Evolutionary conservation across 2,797 vertebrate genomes (phyloP), one percentile per base, ranked within the genome.

Genomic region (Florisuga fusca): DNA sequence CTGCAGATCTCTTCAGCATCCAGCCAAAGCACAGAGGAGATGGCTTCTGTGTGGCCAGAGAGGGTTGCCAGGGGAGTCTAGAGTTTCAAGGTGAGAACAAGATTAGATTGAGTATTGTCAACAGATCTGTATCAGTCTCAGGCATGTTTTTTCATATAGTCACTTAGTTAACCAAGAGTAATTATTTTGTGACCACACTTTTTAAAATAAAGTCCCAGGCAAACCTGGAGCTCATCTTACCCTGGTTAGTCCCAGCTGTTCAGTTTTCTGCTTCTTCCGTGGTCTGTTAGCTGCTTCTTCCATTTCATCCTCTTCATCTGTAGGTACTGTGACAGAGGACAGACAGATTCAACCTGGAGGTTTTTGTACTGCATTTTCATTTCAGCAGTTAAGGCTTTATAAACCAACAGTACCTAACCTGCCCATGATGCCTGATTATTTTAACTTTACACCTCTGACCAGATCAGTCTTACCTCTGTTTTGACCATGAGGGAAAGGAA

Each of bases 201-300:
- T 22, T 41, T 6, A 46, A 84, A 74, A 29, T 51, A 38, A 88
- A 91, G 34, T 58, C 23, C 34, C 36, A 38, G 45, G 20, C 62
- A 83, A 84, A 17, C 29, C 36, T 36, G 68, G 34, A 92, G 31
- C 50, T 90, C 71, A 46, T 82, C 97, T 97, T 97, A 99, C 99
- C 96, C 99, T 98, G 29, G 99, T 99, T 43, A 99, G 97, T 55
- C 99, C 99, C 59, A 99, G 72, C 90, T 99, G 99, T 71, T 99
- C 99, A 3, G 99, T 99, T 97, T 99, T 99, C 97, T 99, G 99
- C 77, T 99, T 99, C 97, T 99, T 99, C 93, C 99, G 98, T 43
- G 99, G 99, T 79, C 99, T 98, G 97, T 98, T 98, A 15, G 97
- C 95, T 21, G 96, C 91, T 88, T 99, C 99, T 80, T 99, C 98